A percentile compares a stretch with the other conserved stretches of the same genome.
These are phyloP conservation scores for Tauraco hartlaubi DNA, from an alignment of 2,797 vertebrate genomes.

Conservation along the genomic window DNA sequence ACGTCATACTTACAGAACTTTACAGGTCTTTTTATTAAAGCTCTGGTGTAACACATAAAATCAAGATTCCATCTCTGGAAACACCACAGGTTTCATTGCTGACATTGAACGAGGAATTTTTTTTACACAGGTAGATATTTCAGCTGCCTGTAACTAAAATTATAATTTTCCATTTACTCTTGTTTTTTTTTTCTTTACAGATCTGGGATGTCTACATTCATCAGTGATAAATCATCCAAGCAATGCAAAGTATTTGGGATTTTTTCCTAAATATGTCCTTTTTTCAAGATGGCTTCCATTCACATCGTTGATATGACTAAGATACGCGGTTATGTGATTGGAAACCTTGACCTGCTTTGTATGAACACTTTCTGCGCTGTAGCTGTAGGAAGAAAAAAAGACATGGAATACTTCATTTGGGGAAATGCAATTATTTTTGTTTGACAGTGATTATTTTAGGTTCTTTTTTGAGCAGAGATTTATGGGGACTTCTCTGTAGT, in stretches of 20 bases:
- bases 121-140: not conserved
- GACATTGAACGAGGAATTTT: not conserved
- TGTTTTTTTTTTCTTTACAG: not conserved
- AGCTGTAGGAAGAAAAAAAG: not conserved
- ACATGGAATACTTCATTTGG: not conserved
- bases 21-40: not conserved
- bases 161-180: not conserved
- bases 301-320: not conserved
- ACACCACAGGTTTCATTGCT: not conserved
- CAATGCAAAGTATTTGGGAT: fast-evolving
- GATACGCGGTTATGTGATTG: not conserved
- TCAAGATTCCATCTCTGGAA: not conserved
- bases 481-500: not conserved
- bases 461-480: not conserved
- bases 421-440: not conserved
- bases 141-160: not conserved
- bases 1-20: not conserved
- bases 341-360: not conserved
- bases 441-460: not conserved
- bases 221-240: not conserved
- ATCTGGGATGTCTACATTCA: not conserved
- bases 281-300: not conserved
- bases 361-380: not conserved
- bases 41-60: not conserved
- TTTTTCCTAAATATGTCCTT: not conserved